phyloP scores from a whole-genome alignment of 2,797 vertebrate species.

The Muscicapa comitata region DNA sequence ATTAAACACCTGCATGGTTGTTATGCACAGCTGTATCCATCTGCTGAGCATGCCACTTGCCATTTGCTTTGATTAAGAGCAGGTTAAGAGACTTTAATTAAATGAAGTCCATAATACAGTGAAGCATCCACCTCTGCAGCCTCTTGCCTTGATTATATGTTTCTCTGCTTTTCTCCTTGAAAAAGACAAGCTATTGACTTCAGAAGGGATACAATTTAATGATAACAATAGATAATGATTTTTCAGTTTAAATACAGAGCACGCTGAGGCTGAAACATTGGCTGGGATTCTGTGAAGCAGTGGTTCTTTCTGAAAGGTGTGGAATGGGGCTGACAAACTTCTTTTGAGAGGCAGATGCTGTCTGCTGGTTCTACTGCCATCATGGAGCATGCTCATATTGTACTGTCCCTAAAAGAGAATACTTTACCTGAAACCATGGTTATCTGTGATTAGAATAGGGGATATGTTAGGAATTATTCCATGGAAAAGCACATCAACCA shows the following conservation, averaged over 20 bases:
- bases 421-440: not conserved
- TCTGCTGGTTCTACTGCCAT: not conserved
- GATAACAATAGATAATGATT: not conserved
- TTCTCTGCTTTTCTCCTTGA: conserved; percentile 23
- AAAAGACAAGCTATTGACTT: not conserved
- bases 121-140: conserved; percentile 18
- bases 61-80: conserved; percentile 61
- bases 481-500: not conserved
- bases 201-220: not conserved
- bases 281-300: not conserved
- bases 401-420: not conserved
- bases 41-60: conserved; percentile 36
- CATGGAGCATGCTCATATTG: fast-evolving
- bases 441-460: not conserved
- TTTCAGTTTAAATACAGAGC: not conserved
- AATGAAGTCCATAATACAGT: conserved; percentile 12
- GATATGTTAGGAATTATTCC: fast-evolving
- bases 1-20: conserved; percentile 55
- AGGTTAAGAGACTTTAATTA: conserved; percentile 58
- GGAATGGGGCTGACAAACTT: not conserved
- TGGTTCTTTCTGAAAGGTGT: not conserved
- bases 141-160: conserved; percentile 16
- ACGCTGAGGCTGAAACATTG: not conserved
- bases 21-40: conserved; percentile 57
- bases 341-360: not conserved